Evolutionary conservation across 2,797 vertebrate species (phyloP).

Genomic region (Lindbergichthys nudifrons): DNA sequence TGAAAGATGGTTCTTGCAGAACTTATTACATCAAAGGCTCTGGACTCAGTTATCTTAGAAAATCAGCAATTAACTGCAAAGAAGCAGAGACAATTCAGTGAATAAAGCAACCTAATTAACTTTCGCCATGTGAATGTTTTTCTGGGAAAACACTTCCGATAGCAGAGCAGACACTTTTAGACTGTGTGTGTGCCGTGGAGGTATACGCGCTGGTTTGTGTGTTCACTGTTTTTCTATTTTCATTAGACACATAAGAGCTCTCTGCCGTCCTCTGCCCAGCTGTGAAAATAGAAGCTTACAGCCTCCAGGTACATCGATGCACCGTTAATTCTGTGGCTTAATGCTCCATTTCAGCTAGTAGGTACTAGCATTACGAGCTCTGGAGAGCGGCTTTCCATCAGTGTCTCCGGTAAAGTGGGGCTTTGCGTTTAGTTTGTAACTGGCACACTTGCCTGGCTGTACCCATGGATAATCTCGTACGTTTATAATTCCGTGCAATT

Average conservation of each 20-base stretch:
- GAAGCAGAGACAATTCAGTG: constrained; percentile 65
- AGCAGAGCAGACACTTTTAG: constrained; percentile 25
- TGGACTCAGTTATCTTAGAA: constrained; percentile 60
- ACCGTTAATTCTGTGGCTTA: constrained; percentile 51
- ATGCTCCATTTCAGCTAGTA: constrained; percentile 33
- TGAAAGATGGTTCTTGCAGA: constrained; percentile 40
- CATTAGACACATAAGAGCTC: constrained; percentile 53
- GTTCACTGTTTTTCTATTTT: constrained; percentile 43
- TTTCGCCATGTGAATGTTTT: constrained; percentile 58
- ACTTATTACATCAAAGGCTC: constrained; percentile 56
- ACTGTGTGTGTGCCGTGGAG: constrained; percentile 12
- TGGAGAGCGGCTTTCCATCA: constrained; percentile 35
- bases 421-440: constrained; percentile 25
- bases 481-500: constrained; percentile 38
- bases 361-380: constrained; percentile 24
- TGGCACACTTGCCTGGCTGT: constrained; percentile 8
- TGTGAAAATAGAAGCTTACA: constrained; percentile 55
- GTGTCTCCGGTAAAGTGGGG: constrained; percentile 34
- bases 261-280: constrained; percentile 50
- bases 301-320: constrained; percentile 57
- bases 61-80: constrained; percentile 75
- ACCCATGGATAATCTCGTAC: constrained; percentile 22
- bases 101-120: constrained; percentile 73
- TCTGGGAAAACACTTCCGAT: constrained; percentile 50
- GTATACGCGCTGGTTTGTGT: not conserved